Evolutionary conservation across 2,113 vertebrate species (phyloP), one percentile per base, ranked within the genome.

Genomic region (Rhinolophus sinicus): DNA sequence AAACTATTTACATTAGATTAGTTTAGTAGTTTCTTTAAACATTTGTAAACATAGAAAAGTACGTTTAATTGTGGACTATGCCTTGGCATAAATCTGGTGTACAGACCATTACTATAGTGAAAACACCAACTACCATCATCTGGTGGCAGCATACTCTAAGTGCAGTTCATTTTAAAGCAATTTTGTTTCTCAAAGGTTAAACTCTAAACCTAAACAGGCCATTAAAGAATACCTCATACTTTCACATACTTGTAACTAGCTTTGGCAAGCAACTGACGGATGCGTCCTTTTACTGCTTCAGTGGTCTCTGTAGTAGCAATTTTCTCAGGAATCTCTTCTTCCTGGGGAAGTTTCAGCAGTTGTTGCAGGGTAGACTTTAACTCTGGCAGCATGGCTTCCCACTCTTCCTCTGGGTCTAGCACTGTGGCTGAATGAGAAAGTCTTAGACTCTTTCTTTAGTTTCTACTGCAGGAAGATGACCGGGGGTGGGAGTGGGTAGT

Each of bases 331-430:
- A 97, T 58, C 35, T 98, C 97, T 21, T 96, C 97, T 70, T 97
- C 94, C 64, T 98, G 97, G 0, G 94, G 94, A 47, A 98, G 96
- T 28, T 98, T 95, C 76, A 99, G 98, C 73, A 99, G 98, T 54
- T 98, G 97, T 70, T 94, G 96, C 96, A 98, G 98, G 3, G 99
- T 99, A 88, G 98, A 93, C 22, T 94, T 98, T 90, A 99, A 84
- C 97, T 99, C 99, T 12, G 99, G 99, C 93, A 99, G 98, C 99
- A 99, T 99, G 0, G 99, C 99, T 64, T 99, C 98, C 99, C 99
- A 99, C 90, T 99, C 99, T 97, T 99, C 99, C 30, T 98, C 98
- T 12, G 99, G 99, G n/a, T 98, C 92, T 11, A 99, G 98, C 13
- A 96, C 98, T 18, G 98, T 87, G 54, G 98, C 99, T 99, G 92